Conservation (phyloP, 2,797 vertebrate genomes). For the Halcyon smyrnensis region DNA sequence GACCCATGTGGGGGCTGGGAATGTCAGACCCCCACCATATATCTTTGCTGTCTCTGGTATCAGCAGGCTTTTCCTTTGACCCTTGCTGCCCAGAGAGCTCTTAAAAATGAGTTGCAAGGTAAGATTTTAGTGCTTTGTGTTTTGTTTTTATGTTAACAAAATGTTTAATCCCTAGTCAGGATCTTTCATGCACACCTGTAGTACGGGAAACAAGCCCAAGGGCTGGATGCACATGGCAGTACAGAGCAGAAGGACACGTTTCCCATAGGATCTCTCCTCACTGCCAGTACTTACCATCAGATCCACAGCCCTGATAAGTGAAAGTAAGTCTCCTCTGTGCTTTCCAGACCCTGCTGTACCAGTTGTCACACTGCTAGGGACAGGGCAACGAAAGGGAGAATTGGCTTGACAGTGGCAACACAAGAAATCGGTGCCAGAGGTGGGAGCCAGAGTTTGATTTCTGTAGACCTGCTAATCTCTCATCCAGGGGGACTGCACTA, state of each 20-base stretch:
- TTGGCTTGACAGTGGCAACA: background rate
- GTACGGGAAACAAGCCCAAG: background rate
- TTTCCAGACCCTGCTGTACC: background rate
- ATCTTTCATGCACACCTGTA: background rate
- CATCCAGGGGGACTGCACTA: background rate
- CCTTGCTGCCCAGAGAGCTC: background rate
- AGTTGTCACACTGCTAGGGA: background rate
- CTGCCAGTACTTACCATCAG: background rate
- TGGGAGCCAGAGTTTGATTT: background rate
- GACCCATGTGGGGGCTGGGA: background rate
- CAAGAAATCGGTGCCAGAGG: background rate
- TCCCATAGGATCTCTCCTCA: background rate
- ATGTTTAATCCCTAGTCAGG: background rate
- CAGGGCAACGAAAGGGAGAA: background rate
- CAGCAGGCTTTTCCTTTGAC: background rate
- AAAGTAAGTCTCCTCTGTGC: background rate
- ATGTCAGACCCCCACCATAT: background rate
- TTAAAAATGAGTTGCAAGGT: background rate
- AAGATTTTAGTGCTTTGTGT: background rate
- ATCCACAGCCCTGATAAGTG: background rate
- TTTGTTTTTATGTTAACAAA: conserved; percentile 7
- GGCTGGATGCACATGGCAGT: background rate
- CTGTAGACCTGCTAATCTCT: background rate
- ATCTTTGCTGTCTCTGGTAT: conserved; percentile 8
- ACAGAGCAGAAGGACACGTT: background rate